Conservation (phyloP, 2,113 vertebrate genomes). For the Channa maculata region DNA sequence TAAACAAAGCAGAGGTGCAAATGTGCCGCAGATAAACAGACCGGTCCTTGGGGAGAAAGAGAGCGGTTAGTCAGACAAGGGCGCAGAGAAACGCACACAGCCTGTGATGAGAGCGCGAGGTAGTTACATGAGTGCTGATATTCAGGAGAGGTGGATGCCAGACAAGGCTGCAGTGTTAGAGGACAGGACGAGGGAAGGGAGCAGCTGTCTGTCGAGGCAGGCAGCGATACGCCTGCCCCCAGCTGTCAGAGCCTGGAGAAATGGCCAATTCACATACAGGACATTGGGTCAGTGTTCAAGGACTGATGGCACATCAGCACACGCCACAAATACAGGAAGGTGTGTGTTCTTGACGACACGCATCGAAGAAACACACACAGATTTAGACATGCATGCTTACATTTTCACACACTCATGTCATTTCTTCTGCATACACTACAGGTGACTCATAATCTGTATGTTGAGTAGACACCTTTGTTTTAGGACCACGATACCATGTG, state of each 20-base stretch:
- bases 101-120: slow-evolving; percentile 33
- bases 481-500: neutral
- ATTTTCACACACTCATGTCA: neutral
- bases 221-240: slow-evolving; percentile 32
- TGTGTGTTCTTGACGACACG: slow-evolving; percentile 36
- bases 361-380: slow-evolving; percentile 6
- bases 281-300: slow-evolving; percentile 77
- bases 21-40: slow-evolving; percentile 62
- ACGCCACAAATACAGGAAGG: slow-evolving; percentile 45
- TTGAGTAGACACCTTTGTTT: neutral
- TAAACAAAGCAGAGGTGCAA: slow-evolving; percentile 66
- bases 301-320: slow-evolving; percentile 47
- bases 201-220: slow-evolving; percentile 67
- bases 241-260: slow-evolving; percentile 74
- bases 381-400: neutral
- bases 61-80: neutral
- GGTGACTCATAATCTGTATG: neutral
- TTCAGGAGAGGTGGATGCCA: slow-evolving; percentile 49
- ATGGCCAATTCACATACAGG: slow-evolving; percentile 71
- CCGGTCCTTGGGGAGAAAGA: slow-evolving; percentile 11
- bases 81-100: slow-evolving; percentile 6
- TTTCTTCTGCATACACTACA: neutral
- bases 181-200: slow-evolving; percentile 52
- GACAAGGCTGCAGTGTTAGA: slow-evolving; percentile 73
- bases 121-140: slow-evolving; percentile 56